Conservation (phyloP, 2,113 vertebrate genomes). For the Saimiri boliviensis region DNA sequence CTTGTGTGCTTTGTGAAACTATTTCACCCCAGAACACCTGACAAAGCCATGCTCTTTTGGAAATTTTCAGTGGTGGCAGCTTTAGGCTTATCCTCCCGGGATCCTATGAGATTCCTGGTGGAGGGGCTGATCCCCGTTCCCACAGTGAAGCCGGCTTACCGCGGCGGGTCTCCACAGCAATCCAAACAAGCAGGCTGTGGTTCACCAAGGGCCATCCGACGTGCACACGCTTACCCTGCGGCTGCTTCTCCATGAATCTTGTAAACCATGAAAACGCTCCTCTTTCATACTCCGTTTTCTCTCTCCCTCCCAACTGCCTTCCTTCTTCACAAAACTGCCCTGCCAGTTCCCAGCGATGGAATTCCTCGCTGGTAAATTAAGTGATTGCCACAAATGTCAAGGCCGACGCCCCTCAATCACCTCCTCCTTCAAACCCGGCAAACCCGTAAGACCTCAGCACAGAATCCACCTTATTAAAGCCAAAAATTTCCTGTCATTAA, state of each 20-base stretch:
- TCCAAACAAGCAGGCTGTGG: neutral
- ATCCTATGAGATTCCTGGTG: neutral
- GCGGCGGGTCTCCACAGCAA: fast-evolving
- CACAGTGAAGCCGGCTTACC: neutral
- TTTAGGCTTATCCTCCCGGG: neutral
- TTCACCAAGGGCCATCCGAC: neutral
- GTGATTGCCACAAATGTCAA: neutral
- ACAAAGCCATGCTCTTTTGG: neutral
- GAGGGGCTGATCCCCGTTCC: too few relatives aligned
- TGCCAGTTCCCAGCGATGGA: neutral
- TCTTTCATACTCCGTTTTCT: neutral
- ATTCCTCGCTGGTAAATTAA: neutral
- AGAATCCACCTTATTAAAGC: neutral
- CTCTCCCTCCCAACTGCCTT: too few relatives aligned
- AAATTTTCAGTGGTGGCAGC: neutral
- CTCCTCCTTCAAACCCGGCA: neutral
- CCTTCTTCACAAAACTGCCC: too few relatives aligned
- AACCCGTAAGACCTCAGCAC: neutral
- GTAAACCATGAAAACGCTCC: too few relatives aligned
- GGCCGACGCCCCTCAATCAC: neutral
- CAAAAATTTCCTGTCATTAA: neutral
- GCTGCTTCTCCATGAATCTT: neutral
- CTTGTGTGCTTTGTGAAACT: too few relatives aligned
- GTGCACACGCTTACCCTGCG: too few relatives aligned
- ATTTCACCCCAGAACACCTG: neutral